phyloP scores from a whole-genome alignment of 2,113 vertebrate species.

The Corythornis madagascariensis region DNA sequence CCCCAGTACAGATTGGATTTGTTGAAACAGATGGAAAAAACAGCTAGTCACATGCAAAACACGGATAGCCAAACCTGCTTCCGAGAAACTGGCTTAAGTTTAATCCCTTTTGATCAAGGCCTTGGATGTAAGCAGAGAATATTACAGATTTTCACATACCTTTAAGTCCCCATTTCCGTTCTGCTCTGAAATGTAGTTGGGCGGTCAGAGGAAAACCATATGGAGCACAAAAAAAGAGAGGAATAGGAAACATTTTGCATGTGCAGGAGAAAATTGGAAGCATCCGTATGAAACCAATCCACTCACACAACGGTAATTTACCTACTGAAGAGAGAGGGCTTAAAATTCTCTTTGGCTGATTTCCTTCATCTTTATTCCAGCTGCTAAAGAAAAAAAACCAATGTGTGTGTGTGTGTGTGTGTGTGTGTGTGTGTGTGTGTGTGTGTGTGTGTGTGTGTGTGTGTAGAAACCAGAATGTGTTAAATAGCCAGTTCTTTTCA shows the following conservation, averaged over 20 bases:
- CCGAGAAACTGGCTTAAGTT: conserved; percentile 25
- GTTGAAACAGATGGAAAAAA: conserved; percentile 26
- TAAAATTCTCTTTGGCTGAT: neutral
- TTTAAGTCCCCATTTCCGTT: neutral
- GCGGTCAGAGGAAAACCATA: neutral
- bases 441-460: neutral
- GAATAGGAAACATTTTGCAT: neutral
- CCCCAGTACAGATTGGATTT: conserved; percentile 33
- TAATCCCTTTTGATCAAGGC: conserved; percentile 52
- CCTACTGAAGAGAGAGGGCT: neutral
- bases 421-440: neutral
- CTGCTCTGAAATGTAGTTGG: neutral
- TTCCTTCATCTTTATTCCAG: neutral
- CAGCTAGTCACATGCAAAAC: neutral
- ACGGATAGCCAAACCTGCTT: neutral
- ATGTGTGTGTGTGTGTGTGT: neutral
- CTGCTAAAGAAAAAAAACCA: neutral
- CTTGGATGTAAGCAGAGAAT: conserved; percentile 20
- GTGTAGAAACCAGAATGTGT: neutral
- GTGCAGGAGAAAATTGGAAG: neutral
- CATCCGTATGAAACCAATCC: conserved; percentile 8
- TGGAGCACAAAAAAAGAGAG: neutral
- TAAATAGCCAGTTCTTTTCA: neutral
- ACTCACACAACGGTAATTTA: neutral
- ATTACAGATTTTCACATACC: neutral